Evolutionary conservation across 2,888 invertebrate genomes (phyloP).

Genomic region (Cordilura impudica): DNA sequence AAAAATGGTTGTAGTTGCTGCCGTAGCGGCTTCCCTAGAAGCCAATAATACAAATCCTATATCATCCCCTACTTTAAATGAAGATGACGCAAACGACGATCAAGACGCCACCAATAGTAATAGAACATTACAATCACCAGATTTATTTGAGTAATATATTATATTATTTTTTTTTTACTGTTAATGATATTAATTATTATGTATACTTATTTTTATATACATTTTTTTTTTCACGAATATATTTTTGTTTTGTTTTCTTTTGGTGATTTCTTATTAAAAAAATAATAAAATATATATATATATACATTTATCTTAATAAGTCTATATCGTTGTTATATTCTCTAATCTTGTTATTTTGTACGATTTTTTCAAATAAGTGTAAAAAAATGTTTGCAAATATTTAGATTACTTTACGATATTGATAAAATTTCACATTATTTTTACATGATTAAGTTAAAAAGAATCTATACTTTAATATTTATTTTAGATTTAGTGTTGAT

Average conservation of each 20-base stretch:
- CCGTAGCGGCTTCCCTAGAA: background rate
- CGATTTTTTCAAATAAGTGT: background rate
- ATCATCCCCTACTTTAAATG: background rate
- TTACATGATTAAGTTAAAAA: conserved; percentile 34
- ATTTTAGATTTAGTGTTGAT: background rate
- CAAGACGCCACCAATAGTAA: conserved; percentile 13
- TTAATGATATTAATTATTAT: conserved; percentile 27
- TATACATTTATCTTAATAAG: conserved; percentile 7
- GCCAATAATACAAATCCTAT: background rate
- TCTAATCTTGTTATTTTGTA: conserved; percentile 10
- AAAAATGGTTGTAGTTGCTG: conserved; percentile 6
- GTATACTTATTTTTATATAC: conserved; percentile 30
- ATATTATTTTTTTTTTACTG: conserved; percentile 12
- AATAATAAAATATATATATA: background rate
- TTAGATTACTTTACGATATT: background rate
- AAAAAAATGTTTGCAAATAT: background rate
- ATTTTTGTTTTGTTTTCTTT: conserved; percentile 2
- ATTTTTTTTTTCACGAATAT: conserved; percentile 1
- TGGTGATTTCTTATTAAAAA: conserved; percentile 14
- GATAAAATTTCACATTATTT: conserved; percentile 1
- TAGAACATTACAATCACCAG: conserved; percentile 28
- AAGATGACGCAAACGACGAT: background rate
- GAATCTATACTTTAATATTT: conserved; percentile 22
- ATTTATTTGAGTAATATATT: conserved; percentile 46
- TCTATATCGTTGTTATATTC: background rate